These are phyloP conservation scores for Arothron firmamentum DNA, from an alignment of 2,113 vertebrate genomes.

Conservation along the genomic window DNA sequence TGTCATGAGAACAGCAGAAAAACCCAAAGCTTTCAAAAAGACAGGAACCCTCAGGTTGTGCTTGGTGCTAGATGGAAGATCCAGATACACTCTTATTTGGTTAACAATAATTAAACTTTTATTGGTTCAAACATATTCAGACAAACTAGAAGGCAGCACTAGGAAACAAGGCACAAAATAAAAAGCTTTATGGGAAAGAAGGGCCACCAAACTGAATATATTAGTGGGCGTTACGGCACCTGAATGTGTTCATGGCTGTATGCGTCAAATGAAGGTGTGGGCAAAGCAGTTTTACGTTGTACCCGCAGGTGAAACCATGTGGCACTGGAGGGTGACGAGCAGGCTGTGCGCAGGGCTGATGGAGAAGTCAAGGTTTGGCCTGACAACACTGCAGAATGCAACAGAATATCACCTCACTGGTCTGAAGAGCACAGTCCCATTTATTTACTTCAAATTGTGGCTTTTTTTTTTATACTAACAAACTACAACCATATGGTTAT, in stretches of 20 bases:
- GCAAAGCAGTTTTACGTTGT: constrained; percentile 6
- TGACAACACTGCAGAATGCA: constrained; percentile 28
- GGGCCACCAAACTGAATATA: constrained; percentile 50
- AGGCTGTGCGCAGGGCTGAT: constrained; percentile 46
- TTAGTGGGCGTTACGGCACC: constrained; percentile 50
- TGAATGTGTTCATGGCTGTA: constrained; percentile 31
- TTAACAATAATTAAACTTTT: constrained; percentile 73
- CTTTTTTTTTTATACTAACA: constrained; percentile 7
- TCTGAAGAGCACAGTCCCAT: constrained; percentile 53
- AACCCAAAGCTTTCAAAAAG: background rate
- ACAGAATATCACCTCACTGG: constrained; percentile 41
- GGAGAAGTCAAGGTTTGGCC: constrained; percentile 32
- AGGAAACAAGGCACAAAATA: constrained; percentile 48
- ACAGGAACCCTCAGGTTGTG: background rate
- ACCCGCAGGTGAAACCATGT: too few relatives aligned
- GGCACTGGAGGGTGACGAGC: too few relatives aligned
- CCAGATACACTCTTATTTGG: constrained; percentile 9
- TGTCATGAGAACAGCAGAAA: constrained; percentile 1
- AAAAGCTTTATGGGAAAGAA: constrained; percentile 21
- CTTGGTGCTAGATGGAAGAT: background rate
- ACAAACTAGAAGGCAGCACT: constrained; percentile 61
- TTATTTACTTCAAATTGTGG: constrained; percentile 33
- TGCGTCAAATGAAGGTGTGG: constrained; percentile 5
- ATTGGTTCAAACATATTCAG: constrained; percentile 70
- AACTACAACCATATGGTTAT: constrained; percentile 35